Evolutionary conservation across 2,113 vertebrate genomes (phyloP), one percentile per base, ranked within the genome.

Genomic region (Alectura lathami): DNA sequence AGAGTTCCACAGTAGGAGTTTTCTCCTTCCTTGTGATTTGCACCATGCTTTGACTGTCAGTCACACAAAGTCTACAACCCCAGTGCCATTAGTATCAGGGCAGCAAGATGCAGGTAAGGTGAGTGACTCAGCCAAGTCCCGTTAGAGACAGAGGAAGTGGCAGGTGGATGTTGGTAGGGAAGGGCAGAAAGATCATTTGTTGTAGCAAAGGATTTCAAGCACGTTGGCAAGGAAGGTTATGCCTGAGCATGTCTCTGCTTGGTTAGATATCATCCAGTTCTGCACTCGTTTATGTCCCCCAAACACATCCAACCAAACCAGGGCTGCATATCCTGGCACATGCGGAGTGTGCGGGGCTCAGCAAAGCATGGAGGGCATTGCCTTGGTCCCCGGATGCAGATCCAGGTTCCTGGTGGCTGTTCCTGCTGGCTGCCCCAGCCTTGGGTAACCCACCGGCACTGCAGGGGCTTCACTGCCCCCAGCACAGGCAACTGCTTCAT

Each of bases 311-410:
- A n/a, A n/a, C 13, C 54, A 70, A 79, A 59, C 0, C 1, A 59
- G 36, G 24, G 38, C 8, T 42, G n/a, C n/a, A 29, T 47, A 29
- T 50, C 32, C 12, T 50, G 22, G 23, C 20, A 48, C 13, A 32
- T 3, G 13, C 32, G 73, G 24, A 32, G 10, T 57, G 11, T 43
- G 12, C 11, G 24, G 47, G 17, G 30, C 8, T 63, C 40, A 38
- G 56, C 4, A 4, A 54, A 42, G 17, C 0, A 0, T 8, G 17
- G 20, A 43, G n/a, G n/a, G 21, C 17, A 34, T 32, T 0, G 0
- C 8, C 8, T 17, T 38, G 23, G 18, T 0, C 4, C 9, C 15
- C 23, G 20, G 47, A 8, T 43, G 40, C 59, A 1, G 0, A 27
- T 56, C 23, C 47, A 67, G 30, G 27, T 8, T 83, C 34, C 64